These are phyloP conservation scores for Calliopum simillimum DNA, from an alignment of 2,888 invertebrate species.

Conservation along the genomic window DNA sequence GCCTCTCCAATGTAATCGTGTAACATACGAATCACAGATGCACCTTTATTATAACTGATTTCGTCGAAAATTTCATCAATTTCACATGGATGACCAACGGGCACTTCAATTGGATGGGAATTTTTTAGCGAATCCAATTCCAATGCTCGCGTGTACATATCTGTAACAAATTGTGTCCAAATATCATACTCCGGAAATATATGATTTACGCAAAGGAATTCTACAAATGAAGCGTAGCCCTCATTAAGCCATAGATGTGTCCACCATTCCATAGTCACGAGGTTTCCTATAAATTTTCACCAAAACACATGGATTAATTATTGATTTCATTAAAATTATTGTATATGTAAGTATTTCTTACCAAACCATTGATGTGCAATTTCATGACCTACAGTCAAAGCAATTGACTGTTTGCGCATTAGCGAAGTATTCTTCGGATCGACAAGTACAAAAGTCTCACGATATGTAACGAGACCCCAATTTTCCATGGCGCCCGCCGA, in stretches of 20 bases:
- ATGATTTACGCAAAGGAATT: constrained; percentile 92
- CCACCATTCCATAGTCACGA: constrained; percentile 99
- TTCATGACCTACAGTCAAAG: constrained; percentile 91
- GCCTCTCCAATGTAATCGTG: constrained; percentile 93
- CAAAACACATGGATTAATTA: neutral
- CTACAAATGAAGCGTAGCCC: constrained; percentile 96
- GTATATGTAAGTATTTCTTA: constrained; percentile 47
- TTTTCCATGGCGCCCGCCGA: constrained; percentile 98
- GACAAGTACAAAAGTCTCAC: constrained; percentile 90
- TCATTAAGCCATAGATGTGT: constrained; percentile 97
- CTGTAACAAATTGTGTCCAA: constrained; percentile 96
- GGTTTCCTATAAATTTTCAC: constrained; percentile 70
- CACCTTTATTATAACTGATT: constrained; percentile 96
- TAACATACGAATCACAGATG: constrained; percentile 94
- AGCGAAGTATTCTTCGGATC: constrained; percentile 92
- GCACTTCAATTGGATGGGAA: constrained; percentile 96
- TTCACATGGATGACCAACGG: constrained; percentile 93
- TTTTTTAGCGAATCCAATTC: constrained; percentile 90
- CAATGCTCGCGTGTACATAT: constrained; percentile 85
- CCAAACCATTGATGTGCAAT: constrained; percentile 99
- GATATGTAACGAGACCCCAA: constrained; percentile 94
- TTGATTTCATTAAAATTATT: neutral
- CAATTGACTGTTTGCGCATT: constrained; percentile 85
- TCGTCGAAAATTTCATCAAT: constrained; percentile 98
- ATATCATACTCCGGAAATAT: constrained; percentile 96